Conservation (phyloP, 2,888 invertebrate genomes). For the Drosophila setosimentum region DNA sequence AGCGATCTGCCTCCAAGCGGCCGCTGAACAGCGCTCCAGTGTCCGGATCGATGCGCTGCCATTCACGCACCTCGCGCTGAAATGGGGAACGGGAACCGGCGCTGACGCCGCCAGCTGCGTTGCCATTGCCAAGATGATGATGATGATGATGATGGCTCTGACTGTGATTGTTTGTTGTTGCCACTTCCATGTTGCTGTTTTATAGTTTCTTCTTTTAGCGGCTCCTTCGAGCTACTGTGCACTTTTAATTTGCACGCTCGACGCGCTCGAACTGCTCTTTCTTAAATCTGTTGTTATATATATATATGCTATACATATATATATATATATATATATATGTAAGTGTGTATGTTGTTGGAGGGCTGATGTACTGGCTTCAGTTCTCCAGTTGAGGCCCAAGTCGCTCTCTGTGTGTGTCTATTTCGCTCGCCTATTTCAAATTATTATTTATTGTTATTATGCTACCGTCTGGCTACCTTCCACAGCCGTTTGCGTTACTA, state of each 20-base stretch:
- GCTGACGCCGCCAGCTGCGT: conserved; percentile 24
- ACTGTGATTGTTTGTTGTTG: conserved; percentile 82
- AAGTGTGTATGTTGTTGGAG: conserved; percentile 33
- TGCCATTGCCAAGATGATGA: conserved; percentile 41
- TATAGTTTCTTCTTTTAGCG: conserved; percentile 24
- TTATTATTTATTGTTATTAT: conserved; percentile 81
- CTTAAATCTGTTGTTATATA: conserved; percentile 30
- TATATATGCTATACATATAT: no score
- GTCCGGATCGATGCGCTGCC: conserved; percentile 85
- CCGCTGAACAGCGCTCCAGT: conserved; percentile 85
- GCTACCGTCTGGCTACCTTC: conserved; percentile 64
- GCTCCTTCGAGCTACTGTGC: conserved; percentile 72
- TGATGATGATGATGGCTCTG: conserved; percentile 78
- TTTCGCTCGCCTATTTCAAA: conserved; percentile 76
- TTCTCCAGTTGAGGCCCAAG: conserved; percentile 43
- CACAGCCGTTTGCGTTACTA: conserved; percentile 62
- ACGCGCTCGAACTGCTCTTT: conserved; percentile 66
- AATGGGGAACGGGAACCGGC: conserved; percentile 83
- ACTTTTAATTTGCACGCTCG: conserved; percentile 81
- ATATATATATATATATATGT: neutral
- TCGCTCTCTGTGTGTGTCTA: conserved; percentile 35
- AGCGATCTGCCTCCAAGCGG: conserved; percentile 85
- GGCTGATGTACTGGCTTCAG: conserved; percentile 60
- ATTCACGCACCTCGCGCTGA: conserved; percentile 85
- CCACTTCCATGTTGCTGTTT: conserved; percentile 75